phyloP scores from a whole-genome alignment of 2,797 vertebrate genomes.

The Ceyx erithaca region DNA sequence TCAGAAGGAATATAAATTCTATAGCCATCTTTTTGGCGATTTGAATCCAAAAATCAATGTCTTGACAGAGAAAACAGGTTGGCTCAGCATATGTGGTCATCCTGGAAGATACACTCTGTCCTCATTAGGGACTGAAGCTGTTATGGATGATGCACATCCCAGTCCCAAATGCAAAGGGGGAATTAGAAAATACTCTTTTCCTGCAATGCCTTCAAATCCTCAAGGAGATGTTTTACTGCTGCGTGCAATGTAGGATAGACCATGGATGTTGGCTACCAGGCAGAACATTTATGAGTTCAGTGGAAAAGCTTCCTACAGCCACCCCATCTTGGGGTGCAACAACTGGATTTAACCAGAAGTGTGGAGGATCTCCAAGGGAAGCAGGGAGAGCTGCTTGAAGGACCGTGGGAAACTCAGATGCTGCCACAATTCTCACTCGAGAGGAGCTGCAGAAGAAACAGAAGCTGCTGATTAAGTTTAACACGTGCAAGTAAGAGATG shows the following conservation, averaged over 20 bases:
- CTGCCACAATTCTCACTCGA: fast-evolving
- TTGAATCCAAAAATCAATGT: background rate
- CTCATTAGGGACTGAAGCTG: background rate
- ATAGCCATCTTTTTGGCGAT: background rate
- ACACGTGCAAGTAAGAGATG: background rate
- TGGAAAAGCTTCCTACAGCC: background rate
- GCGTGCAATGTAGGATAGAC: fast-evolving
- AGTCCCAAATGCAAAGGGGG: background rate
- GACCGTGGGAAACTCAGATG: background rate
- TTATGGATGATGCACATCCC: too few relatives aligned
- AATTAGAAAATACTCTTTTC: background rate
- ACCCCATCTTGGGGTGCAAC: fast-evolving
- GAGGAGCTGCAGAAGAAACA: background rate
- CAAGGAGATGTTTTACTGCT: background rate
- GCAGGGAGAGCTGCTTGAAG: background rate
- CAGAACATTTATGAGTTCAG: fast-evolving
- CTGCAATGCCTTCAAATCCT: background rate
- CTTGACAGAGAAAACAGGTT: background rate
- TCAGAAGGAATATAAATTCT: background rate
- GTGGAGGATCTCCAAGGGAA: background rate
- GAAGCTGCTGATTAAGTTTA: background rate
- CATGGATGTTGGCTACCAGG: fast-evolving
- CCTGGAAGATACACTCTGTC: too few relatives aligned
- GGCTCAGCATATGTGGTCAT: background rate
- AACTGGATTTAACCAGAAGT: background rate